A percentile compares a stretch with the other conserved stretches of the same genome.
Evolutionary conservation across 64 coral and sea anemone species (phyloP).

Genomic region (Montipora cactus): DNA sequence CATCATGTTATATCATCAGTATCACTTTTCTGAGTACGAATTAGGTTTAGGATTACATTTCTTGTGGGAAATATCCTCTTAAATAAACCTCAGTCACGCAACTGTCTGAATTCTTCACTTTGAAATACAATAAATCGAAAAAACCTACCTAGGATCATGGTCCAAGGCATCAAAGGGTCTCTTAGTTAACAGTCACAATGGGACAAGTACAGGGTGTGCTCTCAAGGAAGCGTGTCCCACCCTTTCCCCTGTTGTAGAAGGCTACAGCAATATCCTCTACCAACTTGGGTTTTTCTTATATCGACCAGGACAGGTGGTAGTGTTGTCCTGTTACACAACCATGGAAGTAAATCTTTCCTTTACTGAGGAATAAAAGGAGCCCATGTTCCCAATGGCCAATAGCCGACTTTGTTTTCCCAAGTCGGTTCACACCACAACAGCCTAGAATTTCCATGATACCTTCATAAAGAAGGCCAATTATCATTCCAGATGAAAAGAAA

Average conservation of each 20-base stretch:
- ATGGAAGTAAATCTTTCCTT: slow-evolving; percentile 56
- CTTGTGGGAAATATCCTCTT: too few relatives aligned
- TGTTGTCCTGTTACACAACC: slow-evolving; percentile 32
- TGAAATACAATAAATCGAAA: neutral
- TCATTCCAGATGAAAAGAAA: slow-evolving; percentile 31
- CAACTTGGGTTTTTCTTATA: neutral
- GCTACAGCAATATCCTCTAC: slow-evolving; percentile 2
- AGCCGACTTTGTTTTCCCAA: slow-evolving; percentile 51
- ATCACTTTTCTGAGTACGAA: too few relatives aligned
- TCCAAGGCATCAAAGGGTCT: slow-evolving; percentile 20
- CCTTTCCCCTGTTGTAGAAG: slow-evolving; percentile 38
- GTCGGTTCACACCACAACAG: slow-evolving; percentile 49
- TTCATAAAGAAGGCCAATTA: slow-evolving; percentile 48
- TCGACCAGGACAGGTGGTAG: slow-evolving; percentile 60
- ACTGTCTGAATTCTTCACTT: neutral
- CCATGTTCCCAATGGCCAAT: slow-evolving; percentile 6
- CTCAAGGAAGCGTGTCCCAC: slow-evolving; percentile 33
- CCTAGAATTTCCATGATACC: neutral
- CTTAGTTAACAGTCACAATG: slow-evolving; percentile 45
- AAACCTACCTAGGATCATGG: neutral
- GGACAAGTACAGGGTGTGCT: slow-evolving; percentile 6
- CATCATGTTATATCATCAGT: too few relatives aligned
- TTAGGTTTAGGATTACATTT: too few relatives aligned
- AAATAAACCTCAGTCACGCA: neutral
- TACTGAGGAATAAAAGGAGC: slow-evolving; percentile 14